Base-by-base conservation (phyloP, 2,113 vertebrate genomes). In the Sylvilagus bachmani region DNA sequence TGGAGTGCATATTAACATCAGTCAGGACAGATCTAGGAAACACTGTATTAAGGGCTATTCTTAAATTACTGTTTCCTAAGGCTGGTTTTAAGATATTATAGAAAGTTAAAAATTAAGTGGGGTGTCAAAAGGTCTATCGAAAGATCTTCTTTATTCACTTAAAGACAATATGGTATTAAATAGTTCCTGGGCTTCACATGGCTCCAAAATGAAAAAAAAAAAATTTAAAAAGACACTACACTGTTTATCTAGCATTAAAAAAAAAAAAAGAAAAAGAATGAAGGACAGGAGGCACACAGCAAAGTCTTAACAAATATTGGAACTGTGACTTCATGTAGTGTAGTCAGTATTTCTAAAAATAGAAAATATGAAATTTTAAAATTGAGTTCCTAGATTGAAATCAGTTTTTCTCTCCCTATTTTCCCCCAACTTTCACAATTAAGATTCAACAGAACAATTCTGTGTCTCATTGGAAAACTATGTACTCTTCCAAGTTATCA, bases 41-140 rank as follows among this genome's bases (percentile, higher is more conserved):
- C 70, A 80, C 0, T 67, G 44, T 49, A 66, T 91, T 62, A 62
- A 10, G 51, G 31, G 14, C 21, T 95, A 36, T 55, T 94, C 90
- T 38, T 95, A 96, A 89, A 79, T 77, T 67, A 93, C 0, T 70
- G 73, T 27, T 96, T 95, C 74, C 73, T 73, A 82, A 90, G 92
- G 17, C 10, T 92, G 5, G 80, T 69, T 94, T 96, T 95, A 78
- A 6, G 6, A 71, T 44, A 89, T 29, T 81, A 90, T 3, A 87
- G 33, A 86, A 89, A 12, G 53, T 74, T 82, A 64, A 93, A 93
- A 93, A 90, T 73, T 74, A 95, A 84, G 14, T 38, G 25, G n/a
- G 75, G 4, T 87, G 33, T 84, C 84, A 94, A 85, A 94, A 77
- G 55, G 13, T 69, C 67, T 51, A 90, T 84, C 19, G 93, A 96